These are phyloP conservation scores for Furcula furcula DNA, from an alignment of 2,888 invertebrate species.

Conservation along the genomic window DNA sequence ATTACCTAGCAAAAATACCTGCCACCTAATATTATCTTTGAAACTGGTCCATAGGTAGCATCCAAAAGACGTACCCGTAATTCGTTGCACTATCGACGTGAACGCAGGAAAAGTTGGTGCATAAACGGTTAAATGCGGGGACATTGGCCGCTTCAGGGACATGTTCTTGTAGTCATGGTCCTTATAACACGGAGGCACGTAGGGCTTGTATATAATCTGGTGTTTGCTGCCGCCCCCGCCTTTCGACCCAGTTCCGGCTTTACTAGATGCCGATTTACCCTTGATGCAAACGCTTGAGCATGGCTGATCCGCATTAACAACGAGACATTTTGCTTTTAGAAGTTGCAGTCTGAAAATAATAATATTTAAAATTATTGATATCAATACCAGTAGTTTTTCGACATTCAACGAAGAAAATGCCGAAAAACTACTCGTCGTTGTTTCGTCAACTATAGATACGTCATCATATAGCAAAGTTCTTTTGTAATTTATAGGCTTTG, in stretches of 20 bases:
- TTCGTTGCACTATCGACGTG: slow-evolving; percentile 91
- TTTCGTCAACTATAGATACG: too few relatives aligned
- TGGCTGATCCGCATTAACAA: not conserved
- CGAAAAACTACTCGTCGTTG: too few relatives aligned
- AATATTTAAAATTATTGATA: too few relatives aligned
- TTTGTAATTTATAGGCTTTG: too few relatives aligned
- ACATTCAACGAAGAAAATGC: too few relatives aligned
- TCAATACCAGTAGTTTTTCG: too few relatives aligned
- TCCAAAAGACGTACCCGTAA: too few relatives aligned
- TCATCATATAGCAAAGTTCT: too few relatives aligned
- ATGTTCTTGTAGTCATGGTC: slow-evolving; percentile 87
- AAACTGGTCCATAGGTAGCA: too few relatives aligned
- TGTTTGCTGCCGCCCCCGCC: slow-evolving; percentile 10
- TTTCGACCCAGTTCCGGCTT: not conserved
- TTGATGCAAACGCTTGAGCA: not conserved
- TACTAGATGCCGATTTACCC: not conserved
- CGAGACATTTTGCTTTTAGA: not conserved
- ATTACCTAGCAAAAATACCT: too few relatives aligned
- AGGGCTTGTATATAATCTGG: slow-evolving; percentile 41
- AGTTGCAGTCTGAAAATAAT: not conserved
- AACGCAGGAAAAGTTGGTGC: slow-evolving; percentile 87
- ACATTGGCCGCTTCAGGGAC: slow-evolving; percentile 88
- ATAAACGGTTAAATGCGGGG: slow-evolving; percentile 92
- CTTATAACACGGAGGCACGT: slow-evolving; percentile 45
- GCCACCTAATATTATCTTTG: too few relatives aligned